Evolutionary conservation across 2,888 invertebrate species (phyloP), one percentile per base, ranked within the genome.

Genomic region (Drosophila anomelani): DNA sequence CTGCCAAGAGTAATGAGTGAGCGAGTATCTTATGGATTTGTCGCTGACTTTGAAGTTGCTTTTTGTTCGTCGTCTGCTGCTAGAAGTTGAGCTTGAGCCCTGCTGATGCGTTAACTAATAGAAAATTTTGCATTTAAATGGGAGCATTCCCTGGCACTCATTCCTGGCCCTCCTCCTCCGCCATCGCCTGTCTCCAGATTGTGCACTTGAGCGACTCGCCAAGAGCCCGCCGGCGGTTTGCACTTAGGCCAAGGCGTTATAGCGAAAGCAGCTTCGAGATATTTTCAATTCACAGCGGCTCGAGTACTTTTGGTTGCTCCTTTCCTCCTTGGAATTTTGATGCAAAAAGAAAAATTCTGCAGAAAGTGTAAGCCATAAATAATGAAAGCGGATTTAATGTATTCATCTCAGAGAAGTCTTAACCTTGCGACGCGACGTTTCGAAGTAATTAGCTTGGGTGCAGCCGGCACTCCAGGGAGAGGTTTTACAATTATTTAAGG

Each of bases 31-130:
- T 73, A 75, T 70, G 78, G 75, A 78, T 84, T 81, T 88, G 85
- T 76, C 83, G 85, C 78, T 78, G 78, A 51, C 81, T 85, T 85
- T 85, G 80, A 85, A 83, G 88, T 85, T 73, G 61, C 54, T 63
- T 68, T 66, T 79, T 77, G 44, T 41, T 54, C 38, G 56, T 34
- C 60, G 26, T 26, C 26, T 29, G 13, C 56, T 36, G n/a, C 51
- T 20, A 49, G 55, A 72, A 72, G 55, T 75, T 75, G 55, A 39
- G 34, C 34, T 3, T 34, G 41, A 62, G 51, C 55, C 41, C 43
- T 69, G 41, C 44, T 47, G 36, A 12, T 58, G 53, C 56, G 51
- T 67, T 64, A 54, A 56, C 64, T 64, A 73, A 58, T 73, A 72
- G 72, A 57, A 57, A 73, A 64, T 72, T 64, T 73, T 72, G 55